Base-by-base conservation (phyloP, 1,140 invertebrate species). In the Aphaenogaster floridana region DNA sequence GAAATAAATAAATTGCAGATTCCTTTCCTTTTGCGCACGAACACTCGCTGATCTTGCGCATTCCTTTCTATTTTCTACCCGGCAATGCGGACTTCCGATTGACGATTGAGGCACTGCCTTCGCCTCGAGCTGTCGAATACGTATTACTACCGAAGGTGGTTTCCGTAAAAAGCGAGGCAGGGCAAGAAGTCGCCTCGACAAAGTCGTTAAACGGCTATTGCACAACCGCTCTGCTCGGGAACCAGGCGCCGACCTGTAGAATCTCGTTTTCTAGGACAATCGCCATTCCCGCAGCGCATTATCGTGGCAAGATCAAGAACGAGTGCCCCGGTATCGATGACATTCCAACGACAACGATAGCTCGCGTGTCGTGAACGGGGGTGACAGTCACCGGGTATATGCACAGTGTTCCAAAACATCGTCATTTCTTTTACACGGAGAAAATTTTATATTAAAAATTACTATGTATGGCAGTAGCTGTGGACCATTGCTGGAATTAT, bases 181-280 rank as follows among this genome's bases (percentile, higher is more conserved):
- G 34, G 63, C 21, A 68, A 59, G 69, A 87, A 86, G 74, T 28
- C 28, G 50, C 57, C 71, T 66, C 77, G 84, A 64, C 83, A 15
- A 80, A 86, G 79, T 89, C 79, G 84, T 89, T 89, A 77, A 81
- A 39, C 3, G 59, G 78, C 59, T 61, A 72, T 90, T 91, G 80
- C 90, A 86, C 90, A 89, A 90, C 64, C 71, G 68, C 52, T 48
- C 69, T 17, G 81, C 45, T 36, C 45, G 57, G 59, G 11, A 8
- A 68, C 52, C 66, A 48, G 85, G 89, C 90, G 87, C 87, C 87
- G 68, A 86, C 84, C 61, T 59, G 76, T 90, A 90, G 89, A 91
- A 90, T 91, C 90, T 87, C 69, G 84, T 89, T 91, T 90, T 91
- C 89, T 91, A 91, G 89, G 90, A 91, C 90, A 91, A 90, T 90